phyloP scores from a whole-genome alignment of 2,113 vertebrate genomes.

The Pipa parva region DNA sequence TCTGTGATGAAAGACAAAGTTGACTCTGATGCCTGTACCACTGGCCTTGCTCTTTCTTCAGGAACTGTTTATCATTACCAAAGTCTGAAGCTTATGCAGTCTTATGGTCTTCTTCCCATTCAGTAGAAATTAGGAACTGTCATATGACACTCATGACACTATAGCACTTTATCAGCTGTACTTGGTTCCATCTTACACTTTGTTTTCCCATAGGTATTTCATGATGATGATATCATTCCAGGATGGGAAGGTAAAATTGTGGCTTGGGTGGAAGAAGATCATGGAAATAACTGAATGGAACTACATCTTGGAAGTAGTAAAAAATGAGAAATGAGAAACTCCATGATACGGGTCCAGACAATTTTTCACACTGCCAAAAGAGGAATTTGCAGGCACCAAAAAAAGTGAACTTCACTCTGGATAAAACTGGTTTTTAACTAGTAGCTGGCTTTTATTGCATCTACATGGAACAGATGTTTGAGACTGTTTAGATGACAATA shows the following conservation, averaged over 20 bases:
- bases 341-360: not conserved
- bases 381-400: constrained; percentile 25
- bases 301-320: constrained; percentile 23
- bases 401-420: not conserved
- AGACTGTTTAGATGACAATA: not conserved
- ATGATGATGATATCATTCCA: constrained; percentile 87
- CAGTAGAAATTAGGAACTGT: no score
- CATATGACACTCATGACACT: no score
- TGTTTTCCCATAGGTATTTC: constrained; percentile 67
- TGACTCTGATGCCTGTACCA: no score
- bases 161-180: no score
- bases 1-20: no score
- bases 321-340: constrained; percentile 3
- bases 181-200: no score
- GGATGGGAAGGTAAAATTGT: constrained; percentile 98
- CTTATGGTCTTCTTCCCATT: no score
- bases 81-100: no score
- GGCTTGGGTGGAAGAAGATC: constrained; percentile 94
- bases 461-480: not conserved
- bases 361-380: constrained; percentile 33
- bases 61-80: no score
- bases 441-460: not conserved
- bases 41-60: no score
- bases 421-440: not conserved
- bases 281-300: constrained; percentile 75